A percentile compares a stretch with the other conserved stretches of the same genome.
These are phyloP conservation scores for Proterorhinus semilunaris DNA, from an alignment of 2,113 vertebrate species.

Conservation along the genomic window DNA sequence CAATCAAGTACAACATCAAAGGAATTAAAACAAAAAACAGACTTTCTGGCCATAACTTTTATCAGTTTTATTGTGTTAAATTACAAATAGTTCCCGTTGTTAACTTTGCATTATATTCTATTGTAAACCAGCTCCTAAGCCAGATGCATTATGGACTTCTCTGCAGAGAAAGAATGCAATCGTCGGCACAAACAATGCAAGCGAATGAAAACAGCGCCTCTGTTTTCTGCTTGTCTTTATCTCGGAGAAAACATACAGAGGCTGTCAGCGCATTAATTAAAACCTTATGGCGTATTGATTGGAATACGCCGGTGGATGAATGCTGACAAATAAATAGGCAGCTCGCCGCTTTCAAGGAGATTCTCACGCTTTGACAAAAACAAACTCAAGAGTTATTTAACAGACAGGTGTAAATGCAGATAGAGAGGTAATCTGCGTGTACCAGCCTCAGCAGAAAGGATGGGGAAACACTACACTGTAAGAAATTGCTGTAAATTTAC, in stretches of 20 bases:
- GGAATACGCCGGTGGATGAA: conserved; percentile 55
- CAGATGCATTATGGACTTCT: conserved; percentile 29
- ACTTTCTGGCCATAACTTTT: no score
- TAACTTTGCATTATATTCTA: conserved; percentile 5
- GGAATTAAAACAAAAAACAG: no score
- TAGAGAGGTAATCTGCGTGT: conserved; percentile 50
- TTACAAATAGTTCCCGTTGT: background rate
- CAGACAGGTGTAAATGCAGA: conserved; percentile 68
- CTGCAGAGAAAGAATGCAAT: conserved; percentile 42
- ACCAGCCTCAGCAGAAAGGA: conserved; percentile 30
- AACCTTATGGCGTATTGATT: conserved; percentile 61
- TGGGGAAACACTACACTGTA: conserved; percentile 3
- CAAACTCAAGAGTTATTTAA: conserved; percentile 41
- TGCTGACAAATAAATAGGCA: conserved; percentile 64
- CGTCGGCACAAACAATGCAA: conserved; percentile 50
- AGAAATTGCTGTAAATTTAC: no score
- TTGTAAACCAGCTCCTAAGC: conserved; percentile 6
- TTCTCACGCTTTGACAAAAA: conserved; percentile 48
- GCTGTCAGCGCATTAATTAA: conserved; percentile 70
- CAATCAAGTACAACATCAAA: no score
- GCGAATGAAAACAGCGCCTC: conserved; percentile 47
- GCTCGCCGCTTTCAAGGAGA: conserved; percentile 44
- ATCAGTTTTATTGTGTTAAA: no score
- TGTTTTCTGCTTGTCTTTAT: conserved; percentile 54
- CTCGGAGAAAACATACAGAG: conserved; percentile 69